A percentile compares a stretch with the other conserved stretches of the same genome.
These are phyloP conservation scores for Recurvirostra avosetta DNA, from an alignment of 2,113 vertebrate species.

Conservation along the genomic window DNA sequence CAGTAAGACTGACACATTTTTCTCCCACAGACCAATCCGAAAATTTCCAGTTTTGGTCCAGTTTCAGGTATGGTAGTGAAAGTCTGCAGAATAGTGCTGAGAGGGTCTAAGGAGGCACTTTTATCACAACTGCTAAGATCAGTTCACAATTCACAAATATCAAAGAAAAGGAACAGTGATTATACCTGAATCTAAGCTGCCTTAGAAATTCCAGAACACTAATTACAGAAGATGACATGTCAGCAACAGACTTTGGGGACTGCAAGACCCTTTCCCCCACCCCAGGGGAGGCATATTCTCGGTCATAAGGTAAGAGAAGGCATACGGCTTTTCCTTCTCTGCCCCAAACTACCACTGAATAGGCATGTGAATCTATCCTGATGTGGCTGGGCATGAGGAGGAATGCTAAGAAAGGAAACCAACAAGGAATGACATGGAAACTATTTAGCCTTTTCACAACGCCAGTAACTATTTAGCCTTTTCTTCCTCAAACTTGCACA, in stretches of 20 bases:
- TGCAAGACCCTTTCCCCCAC: background rate
- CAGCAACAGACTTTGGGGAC: background rate
- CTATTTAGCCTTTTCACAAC: background rate
- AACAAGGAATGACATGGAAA: background rate
- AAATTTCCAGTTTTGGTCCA: background rate
- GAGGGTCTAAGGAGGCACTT: background rate
- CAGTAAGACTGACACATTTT: background rate
- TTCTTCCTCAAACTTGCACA: background rate
- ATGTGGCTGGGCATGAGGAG: rapidly evolving
- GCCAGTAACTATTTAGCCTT: background rate
- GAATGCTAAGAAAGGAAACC: background rate
- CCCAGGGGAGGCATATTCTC: background rate
- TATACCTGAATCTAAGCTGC: background rate
- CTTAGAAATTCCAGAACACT: background rate
- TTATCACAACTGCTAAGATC: background rate
- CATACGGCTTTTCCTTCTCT: background rate
- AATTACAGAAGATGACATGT: background rate
- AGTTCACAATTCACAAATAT: background rate
- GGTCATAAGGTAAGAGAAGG: background rate
- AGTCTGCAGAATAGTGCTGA: background rate
- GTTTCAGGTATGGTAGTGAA: background rate
- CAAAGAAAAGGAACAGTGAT: background rate
- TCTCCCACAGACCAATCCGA: background rate
- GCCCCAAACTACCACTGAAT: background rate
- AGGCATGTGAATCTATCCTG: background rate